Evolutionary conservation across 2,113 vertebrate species (phyloP).

Genomic region (Corvus moneduloides): DNA sequence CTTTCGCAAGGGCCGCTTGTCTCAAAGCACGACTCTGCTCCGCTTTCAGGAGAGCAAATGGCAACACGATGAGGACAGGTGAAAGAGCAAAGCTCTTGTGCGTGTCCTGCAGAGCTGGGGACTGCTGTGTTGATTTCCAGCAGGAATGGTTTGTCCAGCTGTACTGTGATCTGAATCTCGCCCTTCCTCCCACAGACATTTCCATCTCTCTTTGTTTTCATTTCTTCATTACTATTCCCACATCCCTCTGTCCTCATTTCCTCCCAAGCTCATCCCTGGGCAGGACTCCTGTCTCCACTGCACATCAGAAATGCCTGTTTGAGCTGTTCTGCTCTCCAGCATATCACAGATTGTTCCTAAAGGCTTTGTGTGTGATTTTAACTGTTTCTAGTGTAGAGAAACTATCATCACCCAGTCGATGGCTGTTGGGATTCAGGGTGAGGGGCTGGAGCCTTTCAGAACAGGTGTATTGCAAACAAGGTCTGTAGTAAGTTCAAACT

Average conservation of each 20-base stretch:
- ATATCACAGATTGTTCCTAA: background rate
- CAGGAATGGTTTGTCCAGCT: background rate
- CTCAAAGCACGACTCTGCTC: background rate
- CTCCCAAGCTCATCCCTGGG: background rate
- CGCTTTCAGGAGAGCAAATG: background rate
- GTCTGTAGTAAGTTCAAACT: background rate
- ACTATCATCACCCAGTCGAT: background rate
- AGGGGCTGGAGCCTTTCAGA: background rate
- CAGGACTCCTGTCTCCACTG: background rate
- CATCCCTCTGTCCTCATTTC: background rate
- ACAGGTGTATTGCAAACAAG: background rate
- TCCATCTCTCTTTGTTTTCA: background rate
- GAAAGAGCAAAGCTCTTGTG: background rate
- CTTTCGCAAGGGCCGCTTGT: background rate
- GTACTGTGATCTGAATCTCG: background rate
- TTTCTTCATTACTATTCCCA: background rate
- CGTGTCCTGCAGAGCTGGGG: fast-evolving
- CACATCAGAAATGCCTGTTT: background rate
- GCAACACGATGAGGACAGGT: background rate
- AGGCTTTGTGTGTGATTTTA: background rate
- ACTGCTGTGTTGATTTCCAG: background rate
- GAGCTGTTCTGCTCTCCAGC: background rate
- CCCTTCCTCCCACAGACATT: background rate
- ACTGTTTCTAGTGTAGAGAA: background rate
- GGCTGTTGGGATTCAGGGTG: background rate